Base-by-base conservation (phyloP, 2,113 vertebrate species). In the Pseudopipra pipra region DNA sequence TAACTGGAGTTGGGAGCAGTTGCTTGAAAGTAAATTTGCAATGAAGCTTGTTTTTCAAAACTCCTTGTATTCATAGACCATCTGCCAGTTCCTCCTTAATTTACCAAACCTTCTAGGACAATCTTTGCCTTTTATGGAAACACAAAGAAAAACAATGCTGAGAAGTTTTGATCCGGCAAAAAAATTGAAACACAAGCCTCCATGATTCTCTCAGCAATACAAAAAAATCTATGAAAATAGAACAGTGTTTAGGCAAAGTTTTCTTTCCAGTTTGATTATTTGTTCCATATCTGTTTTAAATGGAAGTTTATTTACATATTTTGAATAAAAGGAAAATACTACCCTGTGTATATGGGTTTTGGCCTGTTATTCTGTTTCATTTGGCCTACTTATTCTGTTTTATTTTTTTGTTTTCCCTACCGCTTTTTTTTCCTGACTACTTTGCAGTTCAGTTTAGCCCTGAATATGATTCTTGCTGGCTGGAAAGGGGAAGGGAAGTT, bases 1-100 rank as follows among this genome's bases (percentile, higher is more conserved):
- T 95, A 95, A 91, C 85, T 79, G 55, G 74, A 73, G 18, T 79
- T 83, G 51, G 78, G 74, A 96, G 67, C 78, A 77, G 37, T 96
- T 95, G 67, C 81, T 83, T 93, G 81, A 83, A 95, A 96, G 55
- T 46, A 94, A 83, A 89, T 85, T 94, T 94, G 62, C 89, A 96
- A 47, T 78, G 70, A 85, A 37, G 63, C 54, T 91, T 85, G 52
- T 73, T 95, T 97, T 93, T 94, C 51, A 74, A 88, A 95, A 96
- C 55, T 59, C 33, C 59, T 93, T 16, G 1, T 86, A 91, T 93
- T 95, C 87, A 95, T 83, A 91, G 84, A 79, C 91, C 93, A 94
- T 96, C 95, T 96, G 94, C 78, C 35, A 85, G 59, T 79, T 94
- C 68, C 68, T 91, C 85, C 71, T 70, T 85, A 82, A 85, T 94